phyloP scores from a whole-genome alignment of 2,797 vertebrate genomes.

The Peromyscus eremicus region DNA sequence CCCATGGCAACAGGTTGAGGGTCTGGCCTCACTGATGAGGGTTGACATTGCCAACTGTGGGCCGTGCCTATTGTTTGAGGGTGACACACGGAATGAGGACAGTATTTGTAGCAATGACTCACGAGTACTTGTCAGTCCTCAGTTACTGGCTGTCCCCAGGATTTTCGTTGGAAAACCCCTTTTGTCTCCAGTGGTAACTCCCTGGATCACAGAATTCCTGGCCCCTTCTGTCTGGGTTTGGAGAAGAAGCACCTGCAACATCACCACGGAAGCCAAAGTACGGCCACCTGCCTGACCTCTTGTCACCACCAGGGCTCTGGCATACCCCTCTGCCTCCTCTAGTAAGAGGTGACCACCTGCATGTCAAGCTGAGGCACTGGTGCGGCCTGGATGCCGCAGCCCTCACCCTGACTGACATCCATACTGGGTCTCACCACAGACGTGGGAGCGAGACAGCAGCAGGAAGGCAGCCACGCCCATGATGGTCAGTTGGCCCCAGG shows the following conservation, averaged over 20 bases:
- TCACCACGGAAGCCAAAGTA: background rate
- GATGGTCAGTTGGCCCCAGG: background rate
- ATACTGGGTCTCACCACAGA: background rate
- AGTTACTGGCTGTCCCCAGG: background rate
- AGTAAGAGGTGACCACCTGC: background rate
- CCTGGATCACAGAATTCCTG: background rate
- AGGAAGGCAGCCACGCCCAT: background rate
- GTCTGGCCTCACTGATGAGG: background rate
- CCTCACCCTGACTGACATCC: fast-evolving
- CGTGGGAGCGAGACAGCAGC: fast-evolving
- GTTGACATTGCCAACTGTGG: no score
- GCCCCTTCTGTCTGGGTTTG: background rate
- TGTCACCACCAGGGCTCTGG: no score
- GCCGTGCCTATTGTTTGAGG: background rate
- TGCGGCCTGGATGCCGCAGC: background rate
- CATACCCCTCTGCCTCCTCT: background rate
- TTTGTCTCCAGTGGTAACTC: background rate
- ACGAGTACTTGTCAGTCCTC: background rate
- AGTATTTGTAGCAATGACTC: fast-evolving
- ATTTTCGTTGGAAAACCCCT: background rate
- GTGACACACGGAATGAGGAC: background rate
- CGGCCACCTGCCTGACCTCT: fast-evolving
- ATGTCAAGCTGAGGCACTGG: background rate
- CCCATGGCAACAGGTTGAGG: background rate
- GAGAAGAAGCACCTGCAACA: background rate